Percentiles rank a stretch among this genome's conserved stretches.
Evolutionary conservation across 2,797 vertebrate species (phyloP).

Genomic region (Threskiornis aethiopicus): DNA sequence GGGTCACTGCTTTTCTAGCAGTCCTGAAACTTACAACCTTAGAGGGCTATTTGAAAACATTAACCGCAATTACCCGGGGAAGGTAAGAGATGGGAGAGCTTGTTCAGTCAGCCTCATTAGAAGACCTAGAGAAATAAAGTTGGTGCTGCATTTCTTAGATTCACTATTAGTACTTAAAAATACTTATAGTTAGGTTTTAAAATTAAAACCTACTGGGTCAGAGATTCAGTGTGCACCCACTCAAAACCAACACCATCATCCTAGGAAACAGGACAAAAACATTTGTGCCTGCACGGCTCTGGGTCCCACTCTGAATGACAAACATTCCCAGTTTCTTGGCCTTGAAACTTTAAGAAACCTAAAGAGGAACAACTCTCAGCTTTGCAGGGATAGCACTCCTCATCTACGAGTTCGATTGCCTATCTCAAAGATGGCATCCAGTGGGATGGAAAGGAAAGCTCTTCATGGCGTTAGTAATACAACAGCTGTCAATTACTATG

Average conservation of each 20-base stretch:
- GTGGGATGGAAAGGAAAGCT: neutral
- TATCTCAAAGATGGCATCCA: neutral
- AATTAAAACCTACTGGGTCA: neutral
- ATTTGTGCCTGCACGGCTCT: neutral
- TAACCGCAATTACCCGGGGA: fast-evolving
- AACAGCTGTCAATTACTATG: neutral
- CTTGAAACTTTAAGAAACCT: neutral
- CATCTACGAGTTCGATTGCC: neutral
- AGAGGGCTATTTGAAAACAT: neutral
- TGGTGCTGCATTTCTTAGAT: neutral
- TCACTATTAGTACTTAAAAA: neutral
- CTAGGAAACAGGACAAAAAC: neutral
- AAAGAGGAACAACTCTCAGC: neutral
- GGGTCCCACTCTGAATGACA: neutral
- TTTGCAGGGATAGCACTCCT: neutral
- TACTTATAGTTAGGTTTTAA: neutral
- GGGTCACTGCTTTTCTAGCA: neutral
- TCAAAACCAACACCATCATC: neutral
- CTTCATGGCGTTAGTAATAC: neutral
- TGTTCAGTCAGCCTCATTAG: neutral
- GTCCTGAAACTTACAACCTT: neutral
- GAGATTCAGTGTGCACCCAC: neutral
- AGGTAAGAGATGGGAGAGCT: neutral
- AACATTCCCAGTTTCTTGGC: neutral
- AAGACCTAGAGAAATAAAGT: neutral